A percentile compares a stretch with the other conserved stretches of the same genome.
phyloP scores from a whole-genome alignment of 2,113 vertebrate genomes.

The Laticauda colubrina region DNA sequence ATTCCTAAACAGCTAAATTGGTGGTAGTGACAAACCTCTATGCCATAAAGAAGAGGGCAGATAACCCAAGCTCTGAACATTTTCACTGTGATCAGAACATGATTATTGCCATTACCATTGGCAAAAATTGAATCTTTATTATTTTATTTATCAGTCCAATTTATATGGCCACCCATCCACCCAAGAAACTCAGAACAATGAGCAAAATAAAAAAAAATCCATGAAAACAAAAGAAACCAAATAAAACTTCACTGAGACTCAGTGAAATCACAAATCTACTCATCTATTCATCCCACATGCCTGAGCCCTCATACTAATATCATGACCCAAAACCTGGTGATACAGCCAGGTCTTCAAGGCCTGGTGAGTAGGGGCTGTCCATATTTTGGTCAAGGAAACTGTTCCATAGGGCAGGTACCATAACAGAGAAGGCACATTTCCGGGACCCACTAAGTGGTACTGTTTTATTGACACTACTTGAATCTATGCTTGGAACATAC shows the following conservation, averaged over 20 bases:
- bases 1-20: neutral
- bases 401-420: neutral
- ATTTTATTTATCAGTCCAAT: neutral
- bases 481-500: neutral
- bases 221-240: neutral
- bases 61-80: neutral
- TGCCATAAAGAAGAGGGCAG: neutral
- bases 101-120: neutral
- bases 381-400: neutral
- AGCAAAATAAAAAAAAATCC: neutral
- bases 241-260: neutral
- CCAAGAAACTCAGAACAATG: neutral
- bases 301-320: neutral
- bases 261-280: neutral
- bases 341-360: neutral
- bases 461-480: neutral
- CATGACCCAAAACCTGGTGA: neutral
- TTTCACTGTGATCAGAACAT: neutral
- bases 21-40: neutral
- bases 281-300: neutral
- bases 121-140: neutral
- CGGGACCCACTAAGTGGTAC: neutral
- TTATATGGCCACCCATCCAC: neutral
- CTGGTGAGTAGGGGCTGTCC: neutral
- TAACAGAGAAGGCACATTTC: neutral